Evolutionary conservation across 1,140 invertebrate genomes (phyloP), one percentile per base, ranked within the genome.

Genomic region (Capitella teleta): DNA sequence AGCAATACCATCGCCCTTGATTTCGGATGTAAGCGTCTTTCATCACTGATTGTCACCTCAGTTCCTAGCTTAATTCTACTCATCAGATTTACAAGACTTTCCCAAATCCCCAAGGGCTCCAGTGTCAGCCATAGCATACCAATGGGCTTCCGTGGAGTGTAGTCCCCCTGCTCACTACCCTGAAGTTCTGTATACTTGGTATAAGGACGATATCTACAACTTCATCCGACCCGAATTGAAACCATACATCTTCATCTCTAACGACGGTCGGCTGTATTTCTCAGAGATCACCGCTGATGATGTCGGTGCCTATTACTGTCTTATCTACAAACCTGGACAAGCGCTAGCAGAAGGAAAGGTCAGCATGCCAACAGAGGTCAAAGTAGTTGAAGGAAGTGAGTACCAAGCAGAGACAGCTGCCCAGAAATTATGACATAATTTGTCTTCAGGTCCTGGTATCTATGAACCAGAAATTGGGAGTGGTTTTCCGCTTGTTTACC

Each of bases 261-360:
- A 83, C 61, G 89, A 95, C 77, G 91, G 90, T 32, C 85, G 89
- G 18, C 74, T 97, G 2, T 96, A 96, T 64, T 95, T 97, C 64
- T 90, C 90, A 23, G 84, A 87, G 23, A 76, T 96, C 47, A 90
- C 94, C 74, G 82, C 82, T 26, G 89, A 90, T 49, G 93, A 97
- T 74, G 74, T 79, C 55, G 92, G 87, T 1, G 86, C 82, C 54
- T 97, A 96, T 69, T 89, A 86, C 52, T 96, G 93, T 66, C 87
- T 84, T 67, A 88, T 95, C 0, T 23, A 30, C 28, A 47, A 47
- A 34, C 45, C 45, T 12, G 45, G 45, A 32, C 45, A 32, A 19
- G 23, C 10, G 3, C n/a, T 21, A 24, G n/a, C 45, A n/a, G 14
- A 32, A 30, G 45, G 45, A 19, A 52, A 52, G 18, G 21, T 25